Percentiles rank a stretch among this genome's conserved stretches.
These are phyloP conservation scores for Tupiocoris notatus DNA, from an alignment of 2,888 invertebrate genomes.

Conservation along the genomic window DNA sequence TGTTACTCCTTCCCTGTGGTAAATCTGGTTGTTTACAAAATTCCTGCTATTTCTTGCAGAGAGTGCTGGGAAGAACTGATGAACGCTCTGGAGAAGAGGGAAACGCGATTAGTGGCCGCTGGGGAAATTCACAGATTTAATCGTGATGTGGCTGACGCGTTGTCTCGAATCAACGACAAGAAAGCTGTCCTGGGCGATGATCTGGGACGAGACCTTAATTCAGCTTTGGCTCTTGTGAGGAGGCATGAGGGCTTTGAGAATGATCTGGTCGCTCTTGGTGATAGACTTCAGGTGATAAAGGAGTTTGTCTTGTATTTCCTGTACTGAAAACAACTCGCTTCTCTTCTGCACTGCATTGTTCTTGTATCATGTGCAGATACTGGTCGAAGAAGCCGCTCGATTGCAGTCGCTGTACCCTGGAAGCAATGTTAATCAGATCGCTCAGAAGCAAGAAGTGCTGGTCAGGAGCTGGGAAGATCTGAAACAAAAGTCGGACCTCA, in stretches of 20 bases:
- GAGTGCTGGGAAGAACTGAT: constrained; percentile 85
- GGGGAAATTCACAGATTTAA: constrained; percentile 97
- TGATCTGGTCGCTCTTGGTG: constrained; percentile 87
- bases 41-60: constrained; percentile 58
- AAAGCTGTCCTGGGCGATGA: constrained; percentile 80
- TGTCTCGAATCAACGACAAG: constrained; percentile 87
- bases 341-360: no score
- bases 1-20: no score
- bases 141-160: constrained; percentile 87
- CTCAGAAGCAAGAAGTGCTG: constrained; percentile 80
- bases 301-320: background rate
- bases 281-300: constrained; percentile 79
- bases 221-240: constrained; percentile 76
- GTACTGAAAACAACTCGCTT: background rate
- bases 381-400: constrained; percentile 89
- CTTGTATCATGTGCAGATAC: constrained; percentile 65
- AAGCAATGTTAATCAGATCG: constrained; percentile 85
- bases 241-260: constrained; percentile 92
- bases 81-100: constrained; percentile 81
- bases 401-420: constrained; percentile 87
- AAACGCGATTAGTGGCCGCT: constrained; percentile 85
- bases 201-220: constrained; percentile 77
- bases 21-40: no score
- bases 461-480: constrained; percentile 83
- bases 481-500: constrained; percentile 75